phyloP scores from a whole-genome alignment of 2,113 vertebrate genomes.

The Mustela nigripes region DNA sequence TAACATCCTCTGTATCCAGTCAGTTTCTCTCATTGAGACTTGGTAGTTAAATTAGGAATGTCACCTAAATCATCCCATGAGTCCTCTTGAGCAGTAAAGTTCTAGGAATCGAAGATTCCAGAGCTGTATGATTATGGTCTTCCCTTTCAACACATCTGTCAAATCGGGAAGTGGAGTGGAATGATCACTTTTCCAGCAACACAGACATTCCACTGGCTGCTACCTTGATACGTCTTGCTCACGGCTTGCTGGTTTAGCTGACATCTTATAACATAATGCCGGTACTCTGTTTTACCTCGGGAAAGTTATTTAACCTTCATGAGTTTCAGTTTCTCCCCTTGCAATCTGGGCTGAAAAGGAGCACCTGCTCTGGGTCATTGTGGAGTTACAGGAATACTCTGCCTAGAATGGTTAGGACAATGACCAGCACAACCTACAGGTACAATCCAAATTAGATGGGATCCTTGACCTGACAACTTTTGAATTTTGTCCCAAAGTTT shows the following conservation, averaged over 20 bases:
- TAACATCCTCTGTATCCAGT: not conserved
- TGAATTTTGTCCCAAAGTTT: not conserved
- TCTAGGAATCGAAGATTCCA: not conserved
- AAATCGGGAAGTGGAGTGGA: not conserved
- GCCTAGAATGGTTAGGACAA: not conserved
- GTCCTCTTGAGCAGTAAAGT: not conserved
- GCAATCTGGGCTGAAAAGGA: not conserved
- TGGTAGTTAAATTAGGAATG: not conserved
- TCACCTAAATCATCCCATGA: not conserved
- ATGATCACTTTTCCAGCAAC: not conserved
- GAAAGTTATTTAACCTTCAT: not conserved
- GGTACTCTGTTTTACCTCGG: not conserved
- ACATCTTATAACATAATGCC: not conserved
- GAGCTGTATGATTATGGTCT: not conserved
- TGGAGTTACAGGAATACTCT: not conserved
- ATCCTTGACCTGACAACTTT: not conserved
- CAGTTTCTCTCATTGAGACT: not conserved
- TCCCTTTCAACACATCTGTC: not conserved
- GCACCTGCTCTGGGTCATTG: not conserved
- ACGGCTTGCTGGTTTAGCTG: not conserved
- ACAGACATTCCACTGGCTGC: not conserved
- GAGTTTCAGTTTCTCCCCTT: not conserved
- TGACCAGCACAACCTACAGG: not conserved
- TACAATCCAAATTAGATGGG: not conserved
- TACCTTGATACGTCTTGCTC: not conserved